A percentile compares a stretch with the other conserved stretches of the same genome.
These are phyloP conservation scores for Asteroscopus sphinx DNA, from an alignment of 2,888 invertebrate species.

Conservation along the genomic window DNA sequence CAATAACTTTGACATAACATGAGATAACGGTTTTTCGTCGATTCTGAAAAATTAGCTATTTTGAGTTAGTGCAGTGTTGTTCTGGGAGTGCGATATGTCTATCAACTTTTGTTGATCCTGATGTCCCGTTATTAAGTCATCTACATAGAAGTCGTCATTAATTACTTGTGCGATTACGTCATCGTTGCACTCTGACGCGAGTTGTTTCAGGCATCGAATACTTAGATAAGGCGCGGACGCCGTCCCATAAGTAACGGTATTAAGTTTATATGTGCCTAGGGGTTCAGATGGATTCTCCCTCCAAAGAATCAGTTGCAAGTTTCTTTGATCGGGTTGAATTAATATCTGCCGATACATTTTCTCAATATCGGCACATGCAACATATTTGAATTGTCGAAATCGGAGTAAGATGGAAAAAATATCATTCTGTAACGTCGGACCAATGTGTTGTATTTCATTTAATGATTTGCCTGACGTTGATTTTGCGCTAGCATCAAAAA, in stretches of 20 bases:
- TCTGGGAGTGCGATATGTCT: no score
- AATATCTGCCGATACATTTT: constrained; percentile 19
- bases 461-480: constrained; percentile 41
- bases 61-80: no score
- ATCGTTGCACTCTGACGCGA: constrained; percentile 13
- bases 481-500: constrained; percentile 40
- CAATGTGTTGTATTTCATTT: constrained; percentile 43
- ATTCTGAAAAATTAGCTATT: no score
- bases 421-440: constrained; percentile 45
- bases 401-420: constrained; percentile 41
- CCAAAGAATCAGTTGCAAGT: constrained; percentile 43
- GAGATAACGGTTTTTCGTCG: no score
- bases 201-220: constrained; percentile 21
- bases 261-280: constrained; percentile 6
- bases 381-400: constrained; percentile 42
- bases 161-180: constrained; percentile 9
- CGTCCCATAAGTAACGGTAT: no score
- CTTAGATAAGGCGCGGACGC: constrained; percentile 21
- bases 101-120: constrained; percentile 12
- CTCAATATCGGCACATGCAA: constrained; percentile 34
- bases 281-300: constrained; percentile 22
- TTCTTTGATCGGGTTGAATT: constrained; percentile 28
- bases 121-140: constrained; percentile 22
- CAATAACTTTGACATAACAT: no score
- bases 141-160: constrained; percentile 31